Base-by-base conservation (phyloP, 2,888 invertebrate genomes). In the Agrypnus murinus region DNA sequence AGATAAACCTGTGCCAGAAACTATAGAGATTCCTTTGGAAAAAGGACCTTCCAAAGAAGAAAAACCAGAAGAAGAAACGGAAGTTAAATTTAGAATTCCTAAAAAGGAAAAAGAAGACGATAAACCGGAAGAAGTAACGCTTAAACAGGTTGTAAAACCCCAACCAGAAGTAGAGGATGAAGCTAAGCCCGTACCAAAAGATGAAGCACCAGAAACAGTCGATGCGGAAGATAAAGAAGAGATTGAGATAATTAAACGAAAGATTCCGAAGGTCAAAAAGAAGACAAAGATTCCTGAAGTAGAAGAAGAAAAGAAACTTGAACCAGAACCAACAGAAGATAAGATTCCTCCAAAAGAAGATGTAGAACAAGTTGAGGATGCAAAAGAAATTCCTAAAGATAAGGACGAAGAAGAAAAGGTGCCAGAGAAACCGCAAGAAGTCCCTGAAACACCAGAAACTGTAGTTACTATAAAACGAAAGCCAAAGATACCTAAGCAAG, bases 21-120 rank as follows among this genome's bases (percentile, higher is more conserved):
- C 82, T 62, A 65, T 72, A 45, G 72, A 77, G 48, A 83, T 83
- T 36, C 82, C 83, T 62, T 82, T 83, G 77, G 73, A 78, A 64
- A 64, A 79, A 81, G 78, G 87, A 15, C 19, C 34, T 73, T 85
- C 86, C 77, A 86, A 86, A 68, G 84, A 85, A 78, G 82, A 84
- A 60, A 78, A 81, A 75, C 82, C 83, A 80, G 82, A 81, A 68
- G 83, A 86, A 74, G 81, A 83, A 65, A 83, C 84, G 65, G 81
- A 84, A 77, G 81, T 83, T 5, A 85, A 84, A 67, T 83, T 84
- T 34, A 58, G 75, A 77, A 60, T 72, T 69, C 9, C 77, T 4
- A 17, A 55, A 84, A 77, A 82, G 82, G 63, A 77, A 80, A 45
- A 77, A 66, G 65, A 80, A 67, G 73, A 73, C 69, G 69, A 72